Percentiles rank a stretch among this genome's conserved stretches.
Evolutionary conservation across 30 jellyfish, hydroid and myxozoan genomes (phyloP).

Genomic region (Pseudorhiza aurosa): DNA sequence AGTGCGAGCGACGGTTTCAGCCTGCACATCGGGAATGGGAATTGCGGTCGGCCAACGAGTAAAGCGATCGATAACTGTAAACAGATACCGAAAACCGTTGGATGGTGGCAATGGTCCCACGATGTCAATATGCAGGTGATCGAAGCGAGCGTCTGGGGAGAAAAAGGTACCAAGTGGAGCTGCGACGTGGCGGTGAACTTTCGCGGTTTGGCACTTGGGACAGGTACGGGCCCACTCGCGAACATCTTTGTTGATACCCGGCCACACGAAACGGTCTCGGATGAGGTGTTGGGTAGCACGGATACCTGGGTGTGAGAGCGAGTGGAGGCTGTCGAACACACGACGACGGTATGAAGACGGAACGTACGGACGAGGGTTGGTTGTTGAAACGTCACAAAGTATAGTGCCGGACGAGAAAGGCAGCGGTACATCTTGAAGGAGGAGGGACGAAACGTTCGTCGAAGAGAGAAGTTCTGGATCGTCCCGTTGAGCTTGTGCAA

Average conservation of each 20-base stretch:
- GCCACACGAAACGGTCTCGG: slow-evolving; percentile 48
- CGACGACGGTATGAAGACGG: slow-evolving; percentile 23
- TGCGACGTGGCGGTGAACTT: slow-evolving; percentile 17
- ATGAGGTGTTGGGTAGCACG: slow-evolving; percentile 28
- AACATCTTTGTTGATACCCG: slow-evolving; percentile 41
- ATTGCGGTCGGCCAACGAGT: slow-evolving; percentile 71
- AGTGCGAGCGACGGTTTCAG: slow-evolving; percentile 29
- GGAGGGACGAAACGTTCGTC: slow-evolving; percentile 12
- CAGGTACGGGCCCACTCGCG: slow-evolving; percentile 51
- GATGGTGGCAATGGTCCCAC: slow-evolving; percentile 54
- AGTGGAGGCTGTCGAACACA: slow-evolving; percentile 24
- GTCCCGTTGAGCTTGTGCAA: slow-evolving; percentile 39
- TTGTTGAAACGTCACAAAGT: slow-evolving; percentile 26
- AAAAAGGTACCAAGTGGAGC: slow-evolving; percentile 36
- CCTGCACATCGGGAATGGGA: slow-evolving; percentile 35
- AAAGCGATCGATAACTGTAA: slow-evolving; percentile 53
- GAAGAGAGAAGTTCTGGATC: slow-evolving; percentile 11
- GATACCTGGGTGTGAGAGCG: slow-evolving; percentile 26
- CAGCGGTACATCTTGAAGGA: slow-evolving; percentile 11
- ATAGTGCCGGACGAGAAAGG: slow-evolving; percentile 27
- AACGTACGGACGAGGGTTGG: slow-evolving; percentile 48
- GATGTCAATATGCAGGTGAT: slow-evolving; percentile 41
- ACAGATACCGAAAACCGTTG: slow-evolving; percentile 9
- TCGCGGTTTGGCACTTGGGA: slow-evolving; percentile 32
- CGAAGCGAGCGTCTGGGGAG: slow-evolving; percentile 39